Conservation (phyloP, 2,888 invertebrate genomes). For the Troglohyphantes excavatus region DNA sequence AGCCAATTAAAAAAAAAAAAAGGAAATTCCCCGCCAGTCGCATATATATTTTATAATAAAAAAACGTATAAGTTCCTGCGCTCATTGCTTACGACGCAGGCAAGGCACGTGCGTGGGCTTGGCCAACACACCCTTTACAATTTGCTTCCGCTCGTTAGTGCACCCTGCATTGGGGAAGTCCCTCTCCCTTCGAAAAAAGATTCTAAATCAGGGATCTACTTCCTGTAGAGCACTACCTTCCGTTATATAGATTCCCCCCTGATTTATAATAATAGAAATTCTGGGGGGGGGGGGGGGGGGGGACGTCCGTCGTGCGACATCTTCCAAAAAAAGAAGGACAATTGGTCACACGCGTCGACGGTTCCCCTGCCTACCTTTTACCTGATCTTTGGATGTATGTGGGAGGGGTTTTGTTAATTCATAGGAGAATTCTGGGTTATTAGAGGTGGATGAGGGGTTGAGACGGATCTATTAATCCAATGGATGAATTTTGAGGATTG, state of each 20-base stretch:
- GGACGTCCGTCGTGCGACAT: constrained; percentile 20
- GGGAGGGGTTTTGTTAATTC: too few relatives aligned
- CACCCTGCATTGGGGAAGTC: neutral
- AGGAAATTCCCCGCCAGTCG: too few relatives aligned
- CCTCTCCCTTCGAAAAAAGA: constrained; percentile 4
- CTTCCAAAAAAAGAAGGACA: constrained; percentile 25
- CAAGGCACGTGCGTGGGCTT: neutral
- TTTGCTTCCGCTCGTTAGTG: constrained; percentile 7
- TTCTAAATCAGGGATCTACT: constrained; percentile 71
- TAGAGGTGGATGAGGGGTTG: too few relatives aligned
- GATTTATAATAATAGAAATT: constrained; percentile 16
- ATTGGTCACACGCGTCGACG: constrained; percentile 71
- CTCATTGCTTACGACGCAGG: neutral
- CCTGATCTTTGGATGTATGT: too few relatives aligned
- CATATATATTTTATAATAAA: neutral
- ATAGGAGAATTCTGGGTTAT: too few relatives aligned
- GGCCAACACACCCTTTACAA: neutral
- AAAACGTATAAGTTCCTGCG: neutral
- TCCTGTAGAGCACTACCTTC: constrained; percentile 48
- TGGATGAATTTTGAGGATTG: too few relatives aligned
- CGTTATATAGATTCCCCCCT: neutral
- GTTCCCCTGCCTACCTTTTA: too few relatives aligned
- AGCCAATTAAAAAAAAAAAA: too few relatives aligned
- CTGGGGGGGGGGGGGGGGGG: constrained; percentile 7
- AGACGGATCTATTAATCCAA: too few relatives aligned